Evolutionary conservation across 2,113 vertebrate species (phyloP).

Genomic region (Gymnarchus niloticus): DNA sequence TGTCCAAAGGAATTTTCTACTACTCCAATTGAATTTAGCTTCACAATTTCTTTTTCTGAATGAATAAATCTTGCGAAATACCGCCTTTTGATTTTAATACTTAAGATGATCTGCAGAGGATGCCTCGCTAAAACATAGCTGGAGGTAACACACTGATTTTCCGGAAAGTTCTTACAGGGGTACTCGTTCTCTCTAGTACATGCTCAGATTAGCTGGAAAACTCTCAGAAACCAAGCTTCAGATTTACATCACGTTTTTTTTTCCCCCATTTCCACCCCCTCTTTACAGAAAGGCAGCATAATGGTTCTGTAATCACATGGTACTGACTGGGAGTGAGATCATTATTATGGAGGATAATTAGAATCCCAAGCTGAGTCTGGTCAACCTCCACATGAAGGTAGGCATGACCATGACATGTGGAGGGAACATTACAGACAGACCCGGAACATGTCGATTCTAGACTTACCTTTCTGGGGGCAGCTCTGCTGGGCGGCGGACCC

Average conservation of each 20-base stretch:
- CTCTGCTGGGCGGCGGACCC: neutral
- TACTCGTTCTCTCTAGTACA: constrained; percentile 6
- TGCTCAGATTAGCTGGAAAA: neutral
- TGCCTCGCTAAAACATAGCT: neutral
- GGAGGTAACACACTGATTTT: neutral
- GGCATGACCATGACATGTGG: neutral
- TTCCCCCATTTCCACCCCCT: constrained; percentile 15
- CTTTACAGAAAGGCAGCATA: constrained; percentile 24
- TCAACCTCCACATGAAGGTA: neutral
- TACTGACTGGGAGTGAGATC: neutral
- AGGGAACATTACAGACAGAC: neutral
- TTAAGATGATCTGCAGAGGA: neutral
- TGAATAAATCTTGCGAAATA: too few species aligned
- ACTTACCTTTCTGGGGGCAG: neutral
- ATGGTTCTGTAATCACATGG: neutral
- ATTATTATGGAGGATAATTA: neutral
- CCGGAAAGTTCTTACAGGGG: constrained; percentile 12
- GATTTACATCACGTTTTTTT: neutral
- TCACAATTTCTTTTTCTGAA: too few species aligned
- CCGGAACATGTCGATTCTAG: neutral
- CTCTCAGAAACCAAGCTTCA: constrained; percentile 15
- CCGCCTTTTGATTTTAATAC: neutral
- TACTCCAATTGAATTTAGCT: neutral
- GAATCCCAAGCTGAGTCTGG: neutral
- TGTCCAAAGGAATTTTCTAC: neutral